A percentile compares a stretch with the other conserved stretches of the same genome.
Evolutionary conservation across 2,113 vertebrate species (phyloP).

Genomic region (Balaenoptera acutorostrata): DNA sequence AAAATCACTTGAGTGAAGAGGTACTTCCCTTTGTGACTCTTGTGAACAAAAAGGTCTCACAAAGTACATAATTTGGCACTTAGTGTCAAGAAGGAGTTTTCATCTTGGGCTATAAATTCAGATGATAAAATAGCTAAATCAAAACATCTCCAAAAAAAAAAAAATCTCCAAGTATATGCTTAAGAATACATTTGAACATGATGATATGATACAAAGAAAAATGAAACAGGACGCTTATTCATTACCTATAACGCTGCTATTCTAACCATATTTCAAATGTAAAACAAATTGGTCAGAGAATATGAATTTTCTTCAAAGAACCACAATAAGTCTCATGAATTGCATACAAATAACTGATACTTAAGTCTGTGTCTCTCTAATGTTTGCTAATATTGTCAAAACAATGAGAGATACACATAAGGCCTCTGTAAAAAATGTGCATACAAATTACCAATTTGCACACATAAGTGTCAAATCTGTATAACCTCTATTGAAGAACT

Average conservation of each 20-base stretch:
- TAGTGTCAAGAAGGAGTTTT: background rate
- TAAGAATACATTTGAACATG: background rate
- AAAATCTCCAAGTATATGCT: background rate
- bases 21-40: background rate
- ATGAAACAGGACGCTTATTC: background rate
- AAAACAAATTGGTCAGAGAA: background rate
- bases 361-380: constrained; percentile 11
- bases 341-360: constrained; percentile 4
- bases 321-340: background rate
- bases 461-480: constrained; percentile 37
- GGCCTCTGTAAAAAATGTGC: constrained; percentile 38
- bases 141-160: background rate
- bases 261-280: background rate
- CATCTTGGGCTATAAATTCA: background rate
- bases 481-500: constrained; percentile 6
- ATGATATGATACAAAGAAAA: background rate
- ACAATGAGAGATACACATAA: constrained; percentile 31
- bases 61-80: background rate
- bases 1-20: background rate
- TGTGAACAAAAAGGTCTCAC: background rate
- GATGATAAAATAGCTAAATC: background rate
- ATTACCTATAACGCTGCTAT: background rate
- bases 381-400: constrained; percentile 66
- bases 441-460: constrained; percentile 65
- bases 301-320: constrained; percentile 21